These are phyloP conservation scores for Telmatherina bonti DNA, from an alignment of 2,797 vertebrate species.

Conservation along the genomic window DNA sequence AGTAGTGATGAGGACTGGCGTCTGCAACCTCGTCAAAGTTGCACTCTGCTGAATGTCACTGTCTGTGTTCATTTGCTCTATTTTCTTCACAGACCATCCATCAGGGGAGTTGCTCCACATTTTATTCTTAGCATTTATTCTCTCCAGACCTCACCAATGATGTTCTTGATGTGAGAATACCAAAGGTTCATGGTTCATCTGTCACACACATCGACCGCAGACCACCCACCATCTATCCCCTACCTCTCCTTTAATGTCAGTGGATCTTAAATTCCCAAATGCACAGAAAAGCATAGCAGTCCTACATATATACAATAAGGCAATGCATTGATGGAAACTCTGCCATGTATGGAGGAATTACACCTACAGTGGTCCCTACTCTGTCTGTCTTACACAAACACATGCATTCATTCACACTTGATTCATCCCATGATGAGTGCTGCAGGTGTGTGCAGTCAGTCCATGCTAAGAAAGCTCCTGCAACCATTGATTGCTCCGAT, in stretches of 20 bases:
- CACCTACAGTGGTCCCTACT: conserved; percentile 8
- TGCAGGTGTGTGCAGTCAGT: conserved; percentile 68
- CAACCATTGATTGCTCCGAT: conserved; percentile 73
- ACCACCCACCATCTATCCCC: conserved; percentile 45
- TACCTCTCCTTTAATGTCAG: conserved; percentile 57
- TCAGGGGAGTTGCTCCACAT: conserved; percentile 81
- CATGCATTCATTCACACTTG: conserved; percentile 24
- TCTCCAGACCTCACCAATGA: conserved; percentile 60
- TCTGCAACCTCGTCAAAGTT: conserved; percentile 50
- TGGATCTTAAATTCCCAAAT: conserved; percentile 22
- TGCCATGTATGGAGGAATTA: conserved; percentile 8
- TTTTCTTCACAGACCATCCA: conserved; percentile 68
- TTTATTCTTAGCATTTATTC: conserved; percentile 83
- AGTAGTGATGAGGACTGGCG: conserved; percentile 14
- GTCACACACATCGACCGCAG: conserved; percentile 49
- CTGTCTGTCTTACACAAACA: conserved; percentile 14
- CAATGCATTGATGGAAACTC: neutral
- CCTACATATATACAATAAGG: conserved; percentile 7
- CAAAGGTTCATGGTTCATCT: conserved; percentile 67
- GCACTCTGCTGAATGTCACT: conserved; percentile 56
- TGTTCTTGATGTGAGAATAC: conserved; percentile 73
- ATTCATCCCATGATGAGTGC: conserved; percentile 34
- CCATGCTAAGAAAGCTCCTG: conserved; percentile 71
- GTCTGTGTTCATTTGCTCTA: conserved; percentile 73
- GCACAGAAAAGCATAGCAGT: conserved; percentile 18